phyloP scores from a whole-genome alignment of 2,113 vertebrate species.

The Rhea americana region DNA sequence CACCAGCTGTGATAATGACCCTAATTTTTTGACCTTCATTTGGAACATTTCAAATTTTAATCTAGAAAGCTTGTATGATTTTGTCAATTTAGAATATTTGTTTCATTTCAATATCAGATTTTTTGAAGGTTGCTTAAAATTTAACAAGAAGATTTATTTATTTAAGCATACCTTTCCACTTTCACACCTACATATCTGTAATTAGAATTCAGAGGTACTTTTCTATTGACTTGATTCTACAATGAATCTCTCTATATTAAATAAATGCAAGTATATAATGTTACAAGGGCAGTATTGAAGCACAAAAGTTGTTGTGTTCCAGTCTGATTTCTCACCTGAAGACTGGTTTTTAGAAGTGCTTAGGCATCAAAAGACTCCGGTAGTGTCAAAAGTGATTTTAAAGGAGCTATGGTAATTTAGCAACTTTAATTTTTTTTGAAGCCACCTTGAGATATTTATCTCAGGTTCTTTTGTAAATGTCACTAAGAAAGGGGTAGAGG shows the following conservation, averaged over 20 bases:
- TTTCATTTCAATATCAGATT: neutral
- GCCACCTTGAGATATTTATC: neutral
- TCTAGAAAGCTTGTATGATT: neutral
- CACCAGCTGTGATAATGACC: neutral
- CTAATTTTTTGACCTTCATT: neutral
- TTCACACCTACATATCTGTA: no score
- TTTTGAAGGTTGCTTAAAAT: neutral
- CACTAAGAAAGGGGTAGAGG: neutral
- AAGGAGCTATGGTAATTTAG: neutral
- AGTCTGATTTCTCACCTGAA: neutral
- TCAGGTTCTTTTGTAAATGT: neutral
- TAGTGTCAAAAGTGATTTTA: conserved; percentile 3
- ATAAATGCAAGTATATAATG: neutral
- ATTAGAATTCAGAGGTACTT: neutral
- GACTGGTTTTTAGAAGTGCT: neutral
- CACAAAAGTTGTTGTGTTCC: neutral
- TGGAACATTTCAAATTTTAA: neutral
- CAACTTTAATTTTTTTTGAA: neutral
- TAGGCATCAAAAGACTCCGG: neutral
- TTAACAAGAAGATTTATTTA: neutral
- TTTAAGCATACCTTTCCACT: neutral
- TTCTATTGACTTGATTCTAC: neutral
- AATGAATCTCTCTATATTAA: neutral
- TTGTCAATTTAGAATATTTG: neutral
- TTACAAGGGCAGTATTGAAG: neutral